Conservation (phyloP, 2,113 vertebrate genomes). For the Thunnus maccoyii region DNA sequence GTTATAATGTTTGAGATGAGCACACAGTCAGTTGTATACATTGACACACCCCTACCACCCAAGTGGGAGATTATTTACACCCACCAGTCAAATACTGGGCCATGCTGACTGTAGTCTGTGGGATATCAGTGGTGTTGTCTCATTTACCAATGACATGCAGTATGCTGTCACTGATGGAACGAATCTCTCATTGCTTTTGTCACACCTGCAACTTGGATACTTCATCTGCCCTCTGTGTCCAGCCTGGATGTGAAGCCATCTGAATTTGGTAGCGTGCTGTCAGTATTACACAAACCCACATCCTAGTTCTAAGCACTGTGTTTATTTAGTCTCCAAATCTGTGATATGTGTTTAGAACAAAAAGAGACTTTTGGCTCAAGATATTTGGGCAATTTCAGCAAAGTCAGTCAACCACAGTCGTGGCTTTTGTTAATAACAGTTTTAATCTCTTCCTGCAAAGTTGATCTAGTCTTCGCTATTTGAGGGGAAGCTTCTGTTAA, state of each 20-base stretch:
- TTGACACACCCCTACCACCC: conserved; percentile 70
- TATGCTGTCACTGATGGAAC: conserved; percentile 7
- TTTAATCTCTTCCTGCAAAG: not conserved
- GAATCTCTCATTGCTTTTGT: conserved; percentile 5
- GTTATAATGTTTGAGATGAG: conserved; percentile 68
- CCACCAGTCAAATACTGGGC: conserved; percentile 59
- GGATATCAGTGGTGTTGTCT: conserved; percentile 31
- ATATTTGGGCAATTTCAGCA: not conserved
- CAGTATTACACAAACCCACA: not conserved
- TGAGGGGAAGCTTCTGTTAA: not conserved
- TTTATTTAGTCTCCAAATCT: conserved; percentile 18
- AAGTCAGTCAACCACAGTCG: not conserved
- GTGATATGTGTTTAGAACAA: not conserved
- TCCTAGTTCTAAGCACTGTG: not conserved
- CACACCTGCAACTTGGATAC: conserved; percentile 4
- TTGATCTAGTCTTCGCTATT: not conserved
- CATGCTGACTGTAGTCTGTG: conserved; percentile 12
- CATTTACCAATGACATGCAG: conserved; percentile 24
- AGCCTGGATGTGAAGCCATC: too few relatives aligned
- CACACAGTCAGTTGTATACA: conserved; percentile 60
- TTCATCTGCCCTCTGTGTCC: not conserved
- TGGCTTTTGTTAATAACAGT: not conserved
- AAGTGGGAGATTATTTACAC: conserved; percentile 75
- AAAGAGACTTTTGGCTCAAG: not conserved
- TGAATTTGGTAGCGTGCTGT: not conserved